Evolutionary conservation across 2,888 invertebrate species (phyloP).

Genomic region (Yponomeuta evonymella): DNA sequence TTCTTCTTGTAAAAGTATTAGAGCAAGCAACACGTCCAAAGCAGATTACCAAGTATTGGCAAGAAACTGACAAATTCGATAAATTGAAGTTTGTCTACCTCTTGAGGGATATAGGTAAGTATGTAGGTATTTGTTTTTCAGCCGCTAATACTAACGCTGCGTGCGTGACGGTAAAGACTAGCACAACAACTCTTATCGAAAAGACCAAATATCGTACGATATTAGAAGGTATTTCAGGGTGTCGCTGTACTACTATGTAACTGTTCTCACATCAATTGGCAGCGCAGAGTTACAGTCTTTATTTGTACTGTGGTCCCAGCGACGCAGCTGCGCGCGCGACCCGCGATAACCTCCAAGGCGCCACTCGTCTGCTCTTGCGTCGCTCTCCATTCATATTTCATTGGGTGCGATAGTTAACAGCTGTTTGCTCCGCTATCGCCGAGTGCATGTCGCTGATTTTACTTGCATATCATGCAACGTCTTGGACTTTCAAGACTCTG

Average conservation of each 20-base stretch:
- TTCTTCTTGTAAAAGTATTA: no score
- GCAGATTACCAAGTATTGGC: no score
- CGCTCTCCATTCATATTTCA: constrained; percentile 22
- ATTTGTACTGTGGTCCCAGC: neutral
- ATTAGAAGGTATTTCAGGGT: no score
- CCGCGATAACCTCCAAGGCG: constrained; percentile 69
- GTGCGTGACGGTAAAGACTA: no score
- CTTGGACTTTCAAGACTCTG: neutral
- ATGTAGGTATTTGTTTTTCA: no score
- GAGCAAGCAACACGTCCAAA: no score
- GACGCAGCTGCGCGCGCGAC: constrained; percentile 30
- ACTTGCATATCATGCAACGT: constrained; percentile 9
- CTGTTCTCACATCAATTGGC: constrained; percentile 2
- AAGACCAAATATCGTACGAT: no score
- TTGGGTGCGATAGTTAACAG: constrained; percentile 27
- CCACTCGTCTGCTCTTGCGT: constrained; percentile 32
- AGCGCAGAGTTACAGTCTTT: neutral
- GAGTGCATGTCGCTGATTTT: constrained; percentile 39
- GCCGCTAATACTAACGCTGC: no score
- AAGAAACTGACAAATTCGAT: no score
- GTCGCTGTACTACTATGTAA: neutral
- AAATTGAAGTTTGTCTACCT: no score
- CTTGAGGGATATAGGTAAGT: no score
- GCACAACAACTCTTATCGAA: no score
- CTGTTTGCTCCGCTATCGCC: constrained; percentile 58